phyloP scores from a whole-genome alignment of 2,113 vertebrate species.

The Todiramphus chloris region DNA sequence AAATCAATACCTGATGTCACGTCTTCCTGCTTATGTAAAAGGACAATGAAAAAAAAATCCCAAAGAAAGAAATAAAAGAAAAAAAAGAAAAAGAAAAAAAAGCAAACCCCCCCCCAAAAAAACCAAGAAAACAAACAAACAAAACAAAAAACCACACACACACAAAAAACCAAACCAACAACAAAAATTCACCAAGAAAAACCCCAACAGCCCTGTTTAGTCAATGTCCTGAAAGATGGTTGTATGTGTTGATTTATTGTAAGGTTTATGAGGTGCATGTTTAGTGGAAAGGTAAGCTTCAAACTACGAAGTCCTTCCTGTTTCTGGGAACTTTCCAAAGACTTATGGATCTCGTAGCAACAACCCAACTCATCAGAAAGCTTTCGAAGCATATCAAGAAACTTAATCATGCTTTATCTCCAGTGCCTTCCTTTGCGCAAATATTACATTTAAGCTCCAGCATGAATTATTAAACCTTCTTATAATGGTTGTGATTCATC shows the following conservation, averaged over 20 bases:
- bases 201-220: neutral
- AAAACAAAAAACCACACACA: no score
- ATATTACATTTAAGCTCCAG: constrained; percentile 45
- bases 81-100: no score
- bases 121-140: no score
- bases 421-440: constrained; percentile 11
- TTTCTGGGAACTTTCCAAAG: neutral
- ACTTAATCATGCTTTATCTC: neutral
- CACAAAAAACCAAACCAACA: no score
- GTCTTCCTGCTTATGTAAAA: neutral
- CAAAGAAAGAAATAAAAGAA: no score
- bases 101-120: no score
- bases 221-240: neutral
- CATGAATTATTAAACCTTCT: constrained; percentile 47
- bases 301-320: neutral
- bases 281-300: neutral
- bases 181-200: neutral
- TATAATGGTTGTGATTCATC: constrained; percentile 46
- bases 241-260: neutral
- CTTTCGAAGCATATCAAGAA: constrained; percentile 8
- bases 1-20: neutral
- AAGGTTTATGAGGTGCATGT: neutral
- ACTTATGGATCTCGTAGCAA: neutral
- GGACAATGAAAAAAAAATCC: neutral
- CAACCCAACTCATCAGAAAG: neutral